Conservation (phyloP, 2,888 invertebrate genomes). For the Bombyx huttoni region DNA sequence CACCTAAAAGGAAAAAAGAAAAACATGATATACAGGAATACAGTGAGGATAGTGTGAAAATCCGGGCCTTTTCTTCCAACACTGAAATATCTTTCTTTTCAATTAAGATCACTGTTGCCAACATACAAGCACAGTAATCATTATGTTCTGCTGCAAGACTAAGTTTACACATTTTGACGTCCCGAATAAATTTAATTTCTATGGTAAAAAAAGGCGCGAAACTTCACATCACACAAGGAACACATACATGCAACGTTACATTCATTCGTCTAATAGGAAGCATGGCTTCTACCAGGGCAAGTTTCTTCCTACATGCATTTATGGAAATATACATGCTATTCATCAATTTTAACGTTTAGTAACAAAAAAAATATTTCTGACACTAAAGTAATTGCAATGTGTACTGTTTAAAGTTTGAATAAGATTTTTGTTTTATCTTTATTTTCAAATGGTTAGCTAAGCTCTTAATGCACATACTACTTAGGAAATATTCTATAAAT, state of each 20-base stretch:
- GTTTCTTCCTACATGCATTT: constrained; percentile 26
- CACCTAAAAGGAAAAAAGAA: constrained; percentile 71
- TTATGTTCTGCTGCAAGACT: constrained; percentile 3
- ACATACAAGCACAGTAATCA: not conserved
- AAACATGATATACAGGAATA: constrained; percentile 55
- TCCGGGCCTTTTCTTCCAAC: constrained; percentile 24
- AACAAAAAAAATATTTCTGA: not conserved
- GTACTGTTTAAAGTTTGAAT: not conserved
- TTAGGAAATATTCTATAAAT: no score
- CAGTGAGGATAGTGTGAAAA: constrained; percentile 19
- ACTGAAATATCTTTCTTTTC: not conserved
- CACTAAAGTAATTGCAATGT: not conserved
- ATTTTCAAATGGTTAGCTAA: no score
- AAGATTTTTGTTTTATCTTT: not conserved
- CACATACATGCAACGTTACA: constrained; percentile 51
- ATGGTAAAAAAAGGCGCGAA: constrained; percentile 23
- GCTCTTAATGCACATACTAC: no score
- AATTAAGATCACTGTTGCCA: not conserved
- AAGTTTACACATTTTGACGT: not conserved
- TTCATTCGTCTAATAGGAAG: constrained; percentile 40
- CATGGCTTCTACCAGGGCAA: constrained; percentile 17
- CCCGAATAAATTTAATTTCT: not conserved
- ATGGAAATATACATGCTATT: not conserved
- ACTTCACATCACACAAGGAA: constrained; percentile 25
- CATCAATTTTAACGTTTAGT: not conserved